phyloP scores from a whole-genome alignment of 92 coral and sea anemone species.

The Actinernus sp. region DNA sequence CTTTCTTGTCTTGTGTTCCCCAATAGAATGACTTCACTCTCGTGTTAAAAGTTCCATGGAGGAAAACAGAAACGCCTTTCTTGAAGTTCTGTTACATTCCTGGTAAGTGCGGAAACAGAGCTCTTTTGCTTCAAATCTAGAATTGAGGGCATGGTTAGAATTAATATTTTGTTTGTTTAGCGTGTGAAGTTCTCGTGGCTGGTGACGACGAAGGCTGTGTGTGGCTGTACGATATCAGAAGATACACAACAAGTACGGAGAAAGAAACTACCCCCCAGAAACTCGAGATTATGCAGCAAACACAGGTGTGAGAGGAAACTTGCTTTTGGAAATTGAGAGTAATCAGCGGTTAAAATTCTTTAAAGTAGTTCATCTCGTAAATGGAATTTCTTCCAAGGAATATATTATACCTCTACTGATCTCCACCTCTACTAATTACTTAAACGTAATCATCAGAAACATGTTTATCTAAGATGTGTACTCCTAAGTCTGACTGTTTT shows the following conservation, averaged over 20 bases:
- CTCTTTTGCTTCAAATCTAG: too few species aligned
- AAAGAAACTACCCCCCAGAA: constrained; percentile 24
- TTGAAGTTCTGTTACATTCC: constrained; percentile 80
- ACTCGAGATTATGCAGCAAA: constrained; percentile 32
- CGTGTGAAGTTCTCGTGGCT: constrained; percentile 81
- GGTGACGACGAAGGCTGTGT: constrained; percentile 94
- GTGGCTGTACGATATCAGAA: constrained; percentile 86
- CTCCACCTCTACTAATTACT: too few species aligned
- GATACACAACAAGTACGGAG: neutral
- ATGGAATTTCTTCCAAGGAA: too few species aligned
- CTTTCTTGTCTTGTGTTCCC: neutral
- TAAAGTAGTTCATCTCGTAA: too few species aligned
- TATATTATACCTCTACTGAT: too few species aligned
- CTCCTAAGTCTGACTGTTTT: too few species aligned
- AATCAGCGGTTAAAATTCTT: too few species aligned
- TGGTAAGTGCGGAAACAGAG: too few species aligned
- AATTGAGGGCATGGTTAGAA: neutral
- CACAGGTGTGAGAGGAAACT: too few species aligned
- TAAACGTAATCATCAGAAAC: too few species aligned
- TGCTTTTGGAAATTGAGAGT: too few species aligned
- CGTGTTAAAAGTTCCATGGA: constrained; percentile 86
- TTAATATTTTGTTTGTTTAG: constrained; percentile 18
- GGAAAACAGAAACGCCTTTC: constrained; percentile 92
- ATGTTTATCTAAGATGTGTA: too few species aligned
- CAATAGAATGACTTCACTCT: constrained; percentile 89